Evolutionary conservation across 2,888 invertebrate genomes (phyloP).

Genomic region (Dynastes maya): DNA sequence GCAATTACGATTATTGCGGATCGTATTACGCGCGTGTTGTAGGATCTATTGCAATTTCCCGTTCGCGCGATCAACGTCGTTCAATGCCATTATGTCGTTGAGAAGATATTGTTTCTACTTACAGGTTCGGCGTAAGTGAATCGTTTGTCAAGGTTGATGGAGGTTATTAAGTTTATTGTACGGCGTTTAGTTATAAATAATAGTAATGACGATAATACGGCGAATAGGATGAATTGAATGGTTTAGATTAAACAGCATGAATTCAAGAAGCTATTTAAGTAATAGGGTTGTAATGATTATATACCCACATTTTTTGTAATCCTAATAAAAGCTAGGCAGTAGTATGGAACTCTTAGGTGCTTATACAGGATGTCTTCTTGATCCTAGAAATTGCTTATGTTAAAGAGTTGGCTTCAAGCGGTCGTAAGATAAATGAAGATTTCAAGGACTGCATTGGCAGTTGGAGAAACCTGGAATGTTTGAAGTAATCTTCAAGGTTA

Average conservation of each 20-base stretch:
- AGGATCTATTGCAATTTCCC: constrained; percentile 36
- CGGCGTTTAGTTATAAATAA: not conserved
- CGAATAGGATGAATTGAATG: not conserved
- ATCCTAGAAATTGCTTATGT: too few species aligned
- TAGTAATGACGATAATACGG: not conserved
- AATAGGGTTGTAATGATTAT: too few species aligned
- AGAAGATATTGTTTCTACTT: constrained; percentile 25
- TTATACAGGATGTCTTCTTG: too few species aligned
- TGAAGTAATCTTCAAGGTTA: too few species aligned
- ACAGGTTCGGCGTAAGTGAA: constrained; percentile 2
- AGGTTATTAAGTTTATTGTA: not conserved
- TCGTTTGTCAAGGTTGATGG: constrained; percentile 23
- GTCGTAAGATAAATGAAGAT: too few species aligned
- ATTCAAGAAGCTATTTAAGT: too few species aligned
- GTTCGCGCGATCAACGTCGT: not conserved
- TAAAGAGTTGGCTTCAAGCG: too few species aligned
- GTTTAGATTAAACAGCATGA: not conserved
- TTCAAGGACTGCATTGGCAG: too few species aligned
- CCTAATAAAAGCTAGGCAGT: too few species aligned
- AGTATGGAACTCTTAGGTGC: too few species aligned
- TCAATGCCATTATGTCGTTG: constrained; percentile 15
- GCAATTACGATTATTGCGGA: constrained; percentile 30
- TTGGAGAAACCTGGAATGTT: too few species aligned
- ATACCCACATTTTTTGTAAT: too few species aligned
- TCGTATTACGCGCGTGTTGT: constrained; percentile 30